phyloP scores from a whole-genome alignment of 2,888 invertebrate species.

The Epinotia demarniana region DNA sequence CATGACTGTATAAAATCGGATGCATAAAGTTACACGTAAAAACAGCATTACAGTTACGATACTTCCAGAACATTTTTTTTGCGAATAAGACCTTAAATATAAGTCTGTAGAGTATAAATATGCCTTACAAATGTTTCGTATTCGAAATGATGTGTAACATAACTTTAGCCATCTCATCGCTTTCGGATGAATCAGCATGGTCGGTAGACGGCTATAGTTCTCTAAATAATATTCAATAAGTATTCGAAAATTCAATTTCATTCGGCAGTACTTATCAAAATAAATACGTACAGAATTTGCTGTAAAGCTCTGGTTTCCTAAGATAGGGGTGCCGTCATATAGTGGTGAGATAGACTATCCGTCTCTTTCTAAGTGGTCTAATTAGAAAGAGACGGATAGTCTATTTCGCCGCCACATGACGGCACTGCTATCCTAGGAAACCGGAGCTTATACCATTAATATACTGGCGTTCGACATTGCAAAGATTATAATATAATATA shows the following conservation, averaged over 20 bases:
- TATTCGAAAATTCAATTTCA: neutral
- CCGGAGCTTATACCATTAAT: too few species aligned
- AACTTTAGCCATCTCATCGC: constrained; percentile 7
- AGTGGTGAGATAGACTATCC: too few species aligned
- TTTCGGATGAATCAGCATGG: constrained; percentile 17
- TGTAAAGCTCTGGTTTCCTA: too few species aligned
- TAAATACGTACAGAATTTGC: too few species aligned
- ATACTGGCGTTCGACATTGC: too few species aligned
- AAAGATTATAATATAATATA: too few species aligned
- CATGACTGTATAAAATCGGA: neutral
- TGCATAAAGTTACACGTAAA: neutral
- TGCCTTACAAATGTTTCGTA: neutral
- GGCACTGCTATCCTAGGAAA: too few species aligned
- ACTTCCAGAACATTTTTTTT: neutral
- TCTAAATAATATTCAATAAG: neutral
- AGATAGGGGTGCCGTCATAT: too few species aligned
- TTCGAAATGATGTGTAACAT: neutral
- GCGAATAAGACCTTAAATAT: neutral
- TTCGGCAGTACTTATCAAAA: too few species aligned
- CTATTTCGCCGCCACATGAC: too few species aligned
- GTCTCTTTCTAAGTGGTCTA: too few species aligned
- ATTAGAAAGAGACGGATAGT: too few species aligned
- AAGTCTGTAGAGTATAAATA: neutral
- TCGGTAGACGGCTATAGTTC: neutral
- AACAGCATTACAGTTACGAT: neutral